Evolutionary conservation across 1,140 invertebrate species (phyloP), one percentile per base, ranked within the genome.

Genomic region (Melipona quadrifasciata): DNA sequence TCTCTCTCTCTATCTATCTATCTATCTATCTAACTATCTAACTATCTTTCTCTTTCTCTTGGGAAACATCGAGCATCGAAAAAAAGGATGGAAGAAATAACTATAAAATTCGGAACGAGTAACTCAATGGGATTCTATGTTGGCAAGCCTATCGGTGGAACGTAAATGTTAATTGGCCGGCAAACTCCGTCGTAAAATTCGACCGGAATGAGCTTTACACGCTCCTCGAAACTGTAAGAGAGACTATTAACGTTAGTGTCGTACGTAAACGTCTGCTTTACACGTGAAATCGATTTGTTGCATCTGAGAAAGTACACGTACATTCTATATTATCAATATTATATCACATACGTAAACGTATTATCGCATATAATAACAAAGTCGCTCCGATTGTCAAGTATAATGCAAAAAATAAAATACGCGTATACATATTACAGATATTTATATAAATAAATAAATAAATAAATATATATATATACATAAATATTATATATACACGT

Each of bases 221-320:
- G 83, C 89, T 80, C 74, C 83, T 84, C 77, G 73, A 77, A 83
- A 89, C 77, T 86, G 73, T 79, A 82, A 87, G 82, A 86, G 88
- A 86, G 88, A 87, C 78, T 86, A 85, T 90, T 90, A 87, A 87
- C 87, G 89, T 91, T 91, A 91, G 87, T 80, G 81, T 86, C 87
- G 83, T 89, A 87, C 85, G 71, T 87, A 90, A 90, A 90, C 82
- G 81, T 90, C 89, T 90, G 84, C 81, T 89, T 77, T 87, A 90
- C 85, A 90, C 83, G 89, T 89, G 85, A 90, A 90, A 90, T 87
- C 87, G 85, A 87, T 87, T 90, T 89, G 84, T 90, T 90, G 84
- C 89, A 90, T 90, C 87, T 89, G 85, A 90, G 89, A 89, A 90
- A 90, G 87, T 90, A 88, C 85, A 89, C 80, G 65, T 83, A 78